Conservation (phyloP, 2,888 invertebrate species). For the Phaonia tiefii region DNA sequence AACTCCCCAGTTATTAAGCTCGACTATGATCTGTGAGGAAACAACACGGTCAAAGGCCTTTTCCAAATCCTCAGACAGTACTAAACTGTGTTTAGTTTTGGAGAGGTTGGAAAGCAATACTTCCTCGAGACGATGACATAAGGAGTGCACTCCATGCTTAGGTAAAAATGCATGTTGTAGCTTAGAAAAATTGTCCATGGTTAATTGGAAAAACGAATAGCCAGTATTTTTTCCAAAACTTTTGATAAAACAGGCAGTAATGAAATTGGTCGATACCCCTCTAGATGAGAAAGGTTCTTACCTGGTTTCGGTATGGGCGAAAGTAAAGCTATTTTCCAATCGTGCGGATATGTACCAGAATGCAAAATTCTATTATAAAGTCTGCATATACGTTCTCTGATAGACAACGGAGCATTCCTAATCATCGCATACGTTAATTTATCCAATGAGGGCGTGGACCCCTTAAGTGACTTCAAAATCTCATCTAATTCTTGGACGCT, state of each 20-base stretch:
- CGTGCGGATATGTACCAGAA: background rate
- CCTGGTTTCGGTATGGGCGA: conserved; percentile 9
- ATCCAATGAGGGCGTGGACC: conserved; percentile 5
- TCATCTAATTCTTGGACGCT: background rate
- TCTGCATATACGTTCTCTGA: background rate
- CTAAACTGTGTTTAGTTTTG: conserved; percentile 12
- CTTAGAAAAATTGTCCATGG: background rate
- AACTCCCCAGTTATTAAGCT: conserved; percentile 6
- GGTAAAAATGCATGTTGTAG: conserved; percentile 36
- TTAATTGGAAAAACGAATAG: conserved; percentile 9
- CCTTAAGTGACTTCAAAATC: background rate
- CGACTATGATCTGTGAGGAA: background rate
- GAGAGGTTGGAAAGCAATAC: conserved; percentile 8
- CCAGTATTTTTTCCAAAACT: background rate
- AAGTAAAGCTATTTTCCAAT: conserved; percentile 24
- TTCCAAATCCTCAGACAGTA: background rate
- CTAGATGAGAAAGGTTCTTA: background rate
- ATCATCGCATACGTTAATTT: conserved; percentile 38
- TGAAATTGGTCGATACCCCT: conserved; percentile 27
- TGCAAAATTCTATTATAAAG: background rate
- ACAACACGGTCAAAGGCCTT: conserved; percentile 28
- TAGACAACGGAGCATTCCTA: background rate
- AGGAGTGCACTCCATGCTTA: background rate
- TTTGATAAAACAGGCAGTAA: background rate
- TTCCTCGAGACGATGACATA: conserved; percentile 27